phyloP scores from a whole-genome alignment of 2,797 vertebrate species.

The Propithecus deckenii region DNA sequence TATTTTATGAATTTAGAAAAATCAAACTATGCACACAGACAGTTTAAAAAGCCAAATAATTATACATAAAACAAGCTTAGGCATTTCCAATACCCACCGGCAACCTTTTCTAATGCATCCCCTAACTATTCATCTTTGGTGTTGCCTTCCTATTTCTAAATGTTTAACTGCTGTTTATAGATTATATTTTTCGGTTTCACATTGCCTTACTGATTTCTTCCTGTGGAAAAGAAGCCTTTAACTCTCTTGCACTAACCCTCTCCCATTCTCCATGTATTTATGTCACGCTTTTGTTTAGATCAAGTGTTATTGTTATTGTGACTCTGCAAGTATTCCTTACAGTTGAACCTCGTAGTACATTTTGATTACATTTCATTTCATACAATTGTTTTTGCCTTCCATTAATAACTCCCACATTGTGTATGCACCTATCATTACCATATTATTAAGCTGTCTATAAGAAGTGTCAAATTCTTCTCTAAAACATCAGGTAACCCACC shows the following conservation, averaged over 20 bases:
- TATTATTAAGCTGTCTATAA: background rate
- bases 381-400: background rate
- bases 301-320: background rate
- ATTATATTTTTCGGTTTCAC: background rate
- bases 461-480: background rate
- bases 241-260: background rate
- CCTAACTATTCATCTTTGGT: background rate
- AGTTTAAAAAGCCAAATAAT: constrained; percentile 4
- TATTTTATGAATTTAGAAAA: background rate
- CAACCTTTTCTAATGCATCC: background rate
- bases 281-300: background rate
- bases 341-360: background rate
- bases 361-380: background rate
- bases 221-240: background rate
- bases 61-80: background rate
- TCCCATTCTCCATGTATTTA: background rate
- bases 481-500: background rate
- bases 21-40: background rate
- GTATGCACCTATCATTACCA: background rate
- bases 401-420: background rate
- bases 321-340: background rate
- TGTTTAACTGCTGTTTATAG: background rate
- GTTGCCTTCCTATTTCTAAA: background rate
- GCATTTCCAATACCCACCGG: background rate
- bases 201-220: background rate